A percentile compares a stretch with the other conserved stretches of the same genome.
Evolutionary conservation across 2,888 invertebrate species (phyloP).

Genomic region (Euphydryas editha): DNA sequence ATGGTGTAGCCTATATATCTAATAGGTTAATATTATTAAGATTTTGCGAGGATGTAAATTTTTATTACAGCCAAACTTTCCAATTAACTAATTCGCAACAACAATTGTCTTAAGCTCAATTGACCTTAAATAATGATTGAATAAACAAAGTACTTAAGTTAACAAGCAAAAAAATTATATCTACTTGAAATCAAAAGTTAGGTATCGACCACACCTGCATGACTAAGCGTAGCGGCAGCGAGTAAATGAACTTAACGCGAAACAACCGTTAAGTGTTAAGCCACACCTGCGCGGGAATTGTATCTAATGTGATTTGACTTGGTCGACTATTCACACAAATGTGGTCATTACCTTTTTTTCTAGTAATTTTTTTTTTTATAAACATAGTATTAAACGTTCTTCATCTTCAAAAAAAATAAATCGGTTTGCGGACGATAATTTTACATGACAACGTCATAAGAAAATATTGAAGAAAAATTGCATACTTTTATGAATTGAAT

Average conservation of each 20-base stretch:
- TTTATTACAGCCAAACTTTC: too few species aligned
- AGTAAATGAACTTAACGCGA: background rate
- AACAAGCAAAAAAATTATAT: slow-evolving; percentile 3
- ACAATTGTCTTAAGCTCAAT: background rate
- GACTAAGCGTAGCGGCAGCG: slow-evolving; percentile 1
- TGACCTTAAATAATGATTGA: background rate
- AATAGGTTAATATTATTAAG: too few species aligned
- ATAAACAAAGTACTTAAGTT: background rate
- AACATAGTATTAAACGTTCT: too few species aligned
- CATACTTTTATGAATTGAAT: too few species aligned
- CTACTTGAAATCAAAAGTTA: slow-evolving; percentile 18
- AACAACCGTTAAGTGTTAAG: background rate
- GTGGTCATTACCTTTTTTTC: background rate
- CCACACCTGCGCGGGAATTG: background rate
- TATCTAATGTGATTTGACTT: background rate
- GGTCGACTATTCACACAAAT: background rate
- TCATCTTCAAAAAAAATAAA: too few species aligned
- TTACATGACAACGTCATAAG: too few species aligned
- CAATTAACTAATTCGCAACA: too few species aligned
- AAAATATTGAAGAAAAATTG: too few species aligned
- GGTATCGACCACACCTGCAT: background rate
- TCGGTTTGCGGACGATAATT: too few species aligned
- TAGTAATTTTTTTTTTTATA: too few species aligned
- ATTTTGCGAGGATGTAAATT: too few species aligned
- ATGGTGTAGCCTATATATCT: too few species aligned